A percentile compares a stretch with the other conserved stretches of the same genome.
Evolutionary conservation across 1,140 invertebrate genomes (phyloP).

Genomic region (Streblospio benedicti): DNA sequence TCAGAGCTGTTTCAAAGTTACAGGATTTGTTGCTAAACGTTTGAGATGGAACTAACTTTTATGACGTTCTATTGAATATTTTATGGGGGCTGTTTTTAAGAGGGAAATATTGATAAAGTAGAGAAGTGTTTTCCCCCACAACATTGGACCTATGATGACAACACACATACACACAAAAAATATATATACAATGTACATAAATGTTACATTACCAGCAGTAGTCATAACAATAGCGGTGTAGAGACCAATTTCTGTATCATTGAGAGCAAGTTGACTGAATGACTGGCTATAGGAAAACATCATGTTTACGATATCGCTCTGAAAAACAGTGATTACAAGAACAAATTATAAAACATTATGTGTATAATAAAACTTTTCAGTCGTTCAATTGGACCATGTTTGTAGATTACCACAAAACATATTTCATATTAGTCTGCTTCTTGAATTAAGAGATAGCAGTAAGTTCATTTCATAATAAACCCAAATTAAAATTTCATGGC

Average conservation of each 20-base stretch:
- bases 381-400: background rate
- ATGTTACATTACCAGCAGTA: constrained; percentile 57
- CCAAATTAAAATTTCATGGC: background rate
- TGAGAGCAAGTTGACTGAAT: constrained; percentile 64
- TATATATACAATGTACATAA: too few relatives aligned
- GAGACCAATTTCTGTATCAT: constrained; percentile 82
- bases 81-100: too few relatives aligned
- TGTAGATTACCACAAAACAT: background rate
- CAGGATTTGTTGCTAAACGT: too few relatives aligned
- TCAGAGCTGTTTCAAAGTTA: too few relatives aligned
- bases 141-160: too few relatives aligned
- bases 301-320: constrained; percentile 65
- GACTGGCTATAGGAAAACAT: constrained; percentile 52
- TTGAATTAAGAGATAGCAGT: background rate
- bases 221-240: constrained; percentile 79
- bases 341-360: background rate
- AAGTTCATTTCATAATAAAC: background rate
- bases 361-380: background rate
- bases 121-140: too few relatives aligned
- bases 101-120: too few relatives aligned
- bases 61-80: too few relatives aligned
- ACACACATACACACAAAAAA: too few relatives aligned
- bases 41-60: too few relatives aligned
- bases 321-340: constrained; percentile 21
- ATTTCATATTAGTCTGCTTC: background rate